Evolutionary conservation across 2,888 invertebrate species (phyloP).

Genomic region (Erebia epiphron): DNA sequence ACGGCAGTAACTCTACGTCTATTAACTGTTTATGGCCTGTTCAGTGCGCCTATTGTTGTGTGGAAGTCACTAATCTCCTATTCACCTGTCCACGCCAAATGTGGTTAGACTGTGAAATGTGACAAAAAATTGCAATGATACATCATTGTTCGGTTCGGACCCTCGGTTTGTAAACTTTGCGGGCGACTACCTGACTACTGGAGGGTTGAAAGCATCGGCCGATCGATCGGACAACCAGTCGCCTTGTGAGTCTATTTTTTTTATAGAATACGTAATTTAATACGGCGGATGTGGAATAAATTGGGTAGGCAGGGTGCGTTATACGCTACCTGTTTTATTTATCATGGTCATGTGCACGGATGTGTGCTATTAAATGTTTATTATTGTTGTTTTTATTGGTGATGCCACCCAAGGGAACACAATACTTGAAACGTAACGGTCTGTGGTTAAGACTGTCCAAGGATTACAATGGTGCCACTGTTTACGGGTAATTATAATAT

Average conservation of each 20-base stretch:
- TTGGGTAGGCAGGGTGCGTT: conserved; percentile 79
- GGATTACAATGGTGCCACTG: conserved; percentile 69
- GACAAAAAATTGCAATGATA: conserved; percentile 80
- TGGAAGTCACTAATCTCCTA: conserved; percentile 71
- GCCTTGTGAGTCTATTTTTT: conserved; percentile 71
- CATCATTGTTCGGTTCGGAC: conserved; percentile 61
- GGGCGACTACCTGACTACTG: conserved; percentile 75
- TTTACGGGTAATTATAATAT: conserved; percentile 60
- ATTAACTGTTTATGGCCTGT: conserved; percentile 77
- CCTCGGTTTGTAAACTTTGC: conserved; percentile 75
- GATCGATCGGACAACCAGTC: conserved; percentile 69
- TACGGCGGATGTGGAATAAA: conserved; percentile 81
- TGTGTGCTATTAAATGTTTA: conserved; percentile 44
- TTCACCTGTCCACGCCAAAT: conserved; percentile 47
- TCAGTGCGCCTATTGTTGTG: conserved; percentile 74
- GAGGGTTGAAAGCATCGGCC: conserved; percentile 64
- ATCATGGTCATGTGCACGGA: conserved; percentile 55
- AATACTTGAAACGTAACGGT: conserved; percentile 66
- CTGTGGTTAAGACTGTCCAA: conserved; percentile 64
- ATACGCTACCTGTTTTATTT: conserved; percentile 78
- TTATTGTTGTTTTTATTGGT: conserved; percentile 59
- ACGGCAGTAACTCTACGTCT: conserved; percentile 55
- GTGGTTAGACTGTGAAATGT: conserved; percentile 66
- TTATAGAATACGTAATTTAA: conserved; percentile 75
- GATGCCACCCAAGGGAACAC: conserved; percentile 57